Base-by-base conservation (phyloP, 2,888 invertebrate genomes). In the Dolomedes plantarius region DNA sequence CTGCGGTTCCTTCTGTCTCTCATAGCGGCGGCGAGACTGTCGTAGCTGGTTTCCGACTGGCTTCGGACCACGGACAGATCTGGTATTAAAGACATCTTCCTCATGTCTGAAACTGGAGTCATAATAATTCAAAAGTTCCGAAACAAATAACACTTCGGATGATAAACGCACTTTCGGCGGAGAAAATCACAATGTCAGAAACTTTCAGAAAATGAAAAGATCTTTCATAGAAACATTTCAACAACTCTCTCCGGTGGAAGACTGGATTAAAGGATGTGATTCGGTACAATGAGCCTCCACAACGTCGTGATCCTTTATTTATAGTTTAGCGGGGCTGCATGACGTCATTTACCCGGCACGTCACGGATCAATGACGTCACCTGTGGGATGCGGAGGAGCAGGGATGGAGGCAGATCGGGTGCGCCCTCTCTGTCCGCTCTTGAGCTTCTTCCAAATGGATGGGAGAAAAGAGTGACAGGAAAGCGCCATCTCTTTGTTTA, bases 21-120 rank as follows among this genome's bases (percentile, higher is more conserved):
- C 31, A 72, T 29, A 13, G 32, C 65, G 1, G 75, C 46, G 0
- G 86, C 86, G 2, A 86, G 62, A 9, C 86, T 50, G 5, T 79
- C 76, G 31, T 80, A 72, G 13, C 75, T 80, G 7, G 86, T 86
- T 64, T 86, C 86, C 29, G 86, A 86, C 28, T 76, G 79, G 41
- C 86, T 86, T 39, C 86, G 71, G 7, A 68, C 16, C 16, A 86
- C 78, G 32, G 23, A 28, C 16, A 62, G 13, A 19, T 72, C 67
- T 0, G 78, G 75, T 62, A 72, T 46, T 1, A 79, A 67, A 1
- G 86, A 86, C 29, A 80, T 27, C n/a, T 41, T 71, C 31, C 76
- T 62, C n/a, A 71, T 67, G 13, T 86, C 80, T 9, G 80, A 62
- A 1, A 71, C 27, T n/a, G 72, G 86, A 6, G 80, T 76, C 86